Evolutionary conservation across 2,113 vertebrate species (phyloP), one percentile per base, ranked within the genome.

Genomic region (Ramphastos sulfuratus): DNA sequence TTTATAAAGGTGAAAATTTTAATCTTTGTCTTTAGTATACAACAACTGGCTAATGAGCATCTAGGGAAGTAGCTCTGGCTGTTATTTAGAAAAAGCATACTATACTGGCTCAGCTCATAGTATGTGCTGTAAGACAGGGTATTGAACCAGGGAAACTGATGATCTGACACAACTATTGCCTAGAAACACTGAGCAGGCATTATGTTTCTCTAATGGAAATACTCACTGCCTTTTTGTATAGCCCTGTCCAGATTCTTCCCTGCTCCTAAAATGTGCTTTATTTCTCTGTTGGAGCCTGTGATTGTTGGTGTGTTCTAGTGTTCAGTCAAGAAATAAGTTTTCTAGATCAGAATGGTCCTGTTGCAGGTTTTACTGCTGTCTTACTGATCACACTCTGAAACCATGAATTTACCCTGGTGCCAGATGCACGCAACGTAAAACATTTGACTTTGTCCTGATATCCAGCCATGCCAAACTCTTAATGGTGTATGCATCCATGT

Each of bases 151-250:
- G 14, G 23, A 87, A 74, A 54, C 15, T 27, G 75, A 80, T 92
- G 60, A 88, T 64, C 28, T 86, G 65, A n/a, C 50, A 64, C 50
- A 92, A 77, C 58, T 81, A 74, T 21, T 93, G 82, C 33, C 58
- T 86, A 28, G 79, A 88, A 92, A 50, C 48, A 71, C 52, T 81
- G 73, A 87, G 10, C 28, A 85, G 65, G 61, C 76, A 64, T 7
- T 60, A 7, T 56, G 30, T 64, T 90, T 87, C 35, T 80, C 31
- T 64, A 73, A 33, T 80, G 23, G 65, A 76, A 91, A 52, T 75
- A 61, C 16, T 86, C 0, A 0, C 13, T 0, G 28, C 18, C 25
- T 39, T 79, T 20, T 56, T 63, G 16, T 87, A 13, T 37, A 50
- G 7, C 6, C 1, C 19, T 52, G n/a, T 48, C 89, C 31, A 58